A percentile compares a stretch with the other conserved stretches of the same genome.
These are phyloP conservation scores for Stenotaenia linearis DNA, from an alignment of 2,888 invertebrate species.

Conservation along the genomic window DNA sequence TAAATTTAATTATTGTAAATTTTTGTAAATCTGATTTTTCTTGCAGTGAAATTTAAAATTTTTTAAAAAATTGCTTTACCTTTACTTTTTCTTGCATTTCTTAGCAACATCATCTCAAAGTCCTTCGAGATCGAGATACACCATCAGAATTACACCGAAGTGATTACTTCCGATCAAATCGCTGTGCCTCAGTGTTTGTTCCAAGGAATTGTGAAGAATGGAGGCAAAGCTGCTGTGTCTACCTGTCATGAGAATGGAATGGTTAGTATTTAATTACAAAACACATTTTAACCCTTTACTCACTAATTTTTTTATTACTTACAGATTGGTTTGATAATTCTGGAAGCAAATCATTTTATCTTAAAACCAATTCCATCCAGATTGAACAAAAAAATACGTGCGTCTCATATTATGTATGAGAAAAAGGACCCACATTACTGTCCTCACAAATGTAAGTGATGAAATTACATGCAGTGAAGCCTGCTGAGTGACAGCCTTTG, in stretches of 20 bases:
- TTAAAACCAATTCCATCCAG: neutral
- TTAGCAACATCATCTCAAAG: conserved; percentile 7
- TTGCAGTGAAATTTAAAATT: too few species aligned
- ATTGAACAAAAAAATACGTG: neutral
- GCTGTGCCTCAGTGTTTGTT: conserved; percentile 32
- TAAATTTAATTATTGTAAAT: too few species aligned
- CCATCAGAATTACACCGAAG: neutral
- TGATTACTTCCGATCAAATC: neutral
- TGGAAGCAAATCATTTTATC: neutral
- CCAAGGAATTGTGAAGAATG: conserved; percentile 24
- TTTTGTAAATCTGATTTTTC: too few species aligned
- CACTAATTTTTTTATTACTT: too few species aligned
- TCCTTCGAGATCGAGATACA: conserved; percentile 24
- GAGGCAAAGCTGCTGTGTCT: conserved; percentile 31
- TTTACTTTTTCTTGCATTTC: neutral
- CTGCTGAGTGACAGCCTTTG: too few species aligned
- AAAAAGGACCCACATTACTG: neutral
- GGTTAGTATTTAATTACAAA: too few species aligned
- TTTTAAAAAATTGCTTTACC: too few species aligned
- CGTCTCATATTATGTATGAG: neutral
- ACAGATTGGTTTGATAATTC: neutral
- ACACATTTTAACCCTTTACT: too few species aligned
- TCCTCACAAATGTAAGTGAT: neutral
- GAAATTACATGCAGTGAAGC: too few species aligned
- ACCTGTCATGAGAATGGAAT: conserved; percentile 26